phyloP scores from a whole-genome alignment of 1,140 invertebrate genomes.

The Sminthurides bifidus region DNA sequence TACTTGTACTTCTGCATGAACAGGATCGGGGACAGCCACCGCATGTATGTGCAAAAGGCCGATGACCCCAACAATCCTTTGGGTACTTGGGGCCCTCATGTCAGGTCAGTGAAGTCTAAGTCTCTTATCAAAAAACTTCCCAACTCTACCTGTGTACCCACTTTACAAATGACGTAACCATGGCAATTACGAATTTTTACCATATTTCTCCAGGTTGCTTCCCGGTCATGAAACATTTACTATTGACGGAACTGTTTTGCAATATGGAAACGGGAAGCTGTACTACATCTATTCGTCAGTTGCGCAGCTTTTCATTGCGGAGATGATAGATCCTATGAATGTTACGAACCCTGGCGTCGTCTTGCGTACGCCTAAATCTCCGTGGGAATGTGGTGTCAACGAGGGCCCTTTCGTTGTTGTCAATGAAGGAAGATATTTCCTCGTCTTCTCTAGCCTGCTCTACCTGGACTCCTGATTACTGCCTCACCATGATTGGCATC shows the following conservation, averaged over 20 bases:
- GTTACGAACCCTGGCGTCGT: slow-evolving; percentile 1
- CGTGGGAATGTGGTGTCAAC: slow-evolving; percentile 21
- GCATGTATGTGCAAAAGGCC: slow-evolving; percentile 8
- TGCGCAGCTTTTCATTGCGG: slow-evolving; percentile 22
- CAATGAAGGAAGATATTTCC: slow-evolving; percentile 16
- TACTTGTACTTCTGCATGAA: slow-evolving; percentile 8
- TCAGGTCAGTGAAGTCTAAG: not conserved
- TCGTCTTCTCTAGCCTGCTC: slow-evolving; percentile 19
- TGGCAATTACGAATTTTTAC: not conserved
- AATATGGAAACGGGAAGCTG: slow-evolving; percentile 12
- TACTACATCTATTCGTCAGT: slow-evolving; percentile 12
- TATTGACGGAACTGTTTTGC: slow-evolving; percentile 10
- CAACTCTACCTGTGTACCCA: not conserved
- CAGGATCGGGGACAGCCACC: not conserved
- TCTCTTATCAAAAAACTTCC: not conserved
- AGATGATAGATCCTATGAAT: slow-evolving; percentile 9
- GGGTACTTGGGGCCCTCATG: slow-evolving; percentile 1
- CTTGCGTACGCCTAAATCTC: slow-evolving; percentile 9
- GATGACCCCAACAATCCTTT: slow-evolving; percentile 3
- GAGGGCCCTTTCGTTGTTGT: slow-evolving; percentile 24
- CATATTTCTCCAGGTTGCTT: slow-evolving; percentile 1
- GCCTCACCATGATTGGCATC: slow-evolving; percentile 25
- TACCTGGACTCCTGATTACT: slow-evolving; percentile 23
- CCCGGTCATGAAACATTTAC: slow-evolving; percentile 6
- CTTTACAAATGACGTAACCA: not conserved